A percentile compares a stretch with the other conserved stretches of the same genome.
phyloP scores from a whole-genome alignment of 2,888 invertebrate genomes.

The Napeogenes sylphis region DNA sequence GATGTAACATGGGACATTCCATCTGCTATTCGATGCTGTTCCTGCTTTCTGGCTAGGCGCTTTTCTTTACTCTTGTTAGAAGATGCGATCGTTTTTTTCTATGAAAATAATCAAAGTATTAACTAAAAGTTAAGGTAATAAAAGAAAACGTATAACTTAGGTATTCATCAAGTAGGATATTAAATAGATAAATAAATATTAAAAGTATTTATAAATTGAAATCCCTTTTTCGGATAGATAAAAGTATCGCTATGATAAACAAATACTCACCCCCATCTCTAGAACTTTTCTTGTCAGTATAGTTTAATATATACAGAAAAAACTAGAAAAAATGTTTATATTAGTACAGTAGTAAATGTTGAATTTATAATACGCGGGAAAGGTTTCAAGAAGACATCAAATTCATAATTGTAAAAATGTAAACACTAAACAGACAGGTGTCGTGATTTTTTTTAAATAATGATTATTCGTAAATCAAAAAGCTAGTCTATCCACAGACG shows the following conservation, averaged over 20 bases:
- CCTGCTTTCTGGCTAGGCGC: constrained; percentile 78
- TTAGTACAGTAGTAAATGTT: neutral
- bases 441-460: too few relatives aligned
- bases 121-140: neutral
- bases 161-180: neutral
- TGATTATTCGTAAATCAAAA: too few relatives aligned
- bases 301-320: neutral
- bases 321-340: neutral
- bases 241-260: too few relatives aligned
- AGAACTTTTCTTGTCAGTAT: neutral
- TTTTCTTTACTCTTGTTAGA: constrained; percentile 79
- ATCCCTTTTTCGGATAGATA: too few relatives aligned
- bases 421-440: too few relatives aligned
- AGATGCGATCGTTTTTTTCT: constrained; percentile 70
- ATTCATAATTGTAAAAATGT: neutral
- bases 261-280: constrained; percentile 3
- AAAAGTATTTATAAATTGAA: too few relatives aligned
- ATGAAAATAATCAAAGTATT: constrained; percentile 13
- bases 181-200: too few relatives aligned
- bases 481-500: too few relatives aligned
- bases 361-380: constrained; percentile 5
- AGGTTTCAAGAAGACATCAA: neutral
- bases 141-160: neutral
- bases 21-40: constrained; percentile 77
- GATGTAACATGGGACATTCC: constrained; percentile 79